Evolutionary conservation across 2,888 invertebrate genomes (phyloP).

Genomic region (Diarsia rubi): DNA sequence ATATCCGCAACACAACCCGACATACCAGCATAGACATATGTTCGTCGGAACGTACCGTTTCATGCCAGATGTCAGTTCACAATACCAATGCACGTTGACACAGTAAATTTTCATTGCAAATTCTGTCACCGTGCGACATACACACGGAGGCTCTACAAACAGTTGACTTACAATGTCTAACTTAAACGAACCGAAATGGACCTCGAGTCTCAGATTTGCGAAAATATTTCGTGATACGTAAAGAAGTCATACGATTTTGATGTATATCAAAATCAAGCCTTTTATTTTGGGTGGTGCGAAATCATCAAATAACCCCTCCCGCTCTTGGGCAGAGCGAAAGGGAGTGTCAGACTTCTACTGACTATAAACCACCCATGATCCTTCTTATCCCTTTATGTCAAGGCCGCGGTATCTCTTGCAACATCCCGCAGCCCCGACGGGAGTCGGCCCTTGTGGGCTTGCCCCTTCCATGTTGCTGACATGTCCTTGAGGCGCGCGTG

Average conservation of each 20-base stretch:
- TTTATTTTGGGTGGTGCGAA: too few relatives aligned
- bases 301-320: too few relatives aligned
- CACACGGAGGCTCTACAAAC: constrained; percentile 84
- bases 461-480: too few relatives aligned
- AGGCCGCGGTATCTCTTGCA: too few relatives aligned
- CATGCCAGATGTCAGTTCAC: constrained; percentile 82
- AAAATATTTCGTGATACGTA: constrained; percentile 63
- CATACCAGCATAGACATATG: constrained; percentile 49
- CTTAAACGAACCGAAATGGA: constrained; percentile 90
- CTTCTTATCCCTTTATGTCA: too few relatives aligned
- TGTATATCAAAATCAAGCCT: background rate
- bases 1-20: constrained; percentile 36
- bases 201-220: constrained; percentile 69
- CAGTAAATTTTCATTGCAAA: constrained; percentile 89
- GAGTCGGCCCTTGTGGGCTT: too few relatives aligned
- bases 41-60: constrained; percentile 71
- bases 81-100: constrained; percentile 85
- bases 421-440: too few relatives aligned
- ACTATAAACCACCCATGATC: too few relatives aligned
- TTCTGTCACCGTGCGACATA: constrained; percentile 85
- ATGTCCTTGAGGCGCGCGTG: too few relatives aligned
- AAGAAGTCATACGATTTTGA: constrained; percentile 10
- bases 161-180: constrained; percentile 88
- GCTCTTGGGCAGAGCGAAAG: too few relatives aligned
- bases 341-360: too few relatives aligned